A percentile compares a stretch with the other conserved stretches of the same genome.
Evolutionary conservation across 2,888 invertebrate species (phyloP).

Genomic region (Ichneumoninae sp.): DNA sequence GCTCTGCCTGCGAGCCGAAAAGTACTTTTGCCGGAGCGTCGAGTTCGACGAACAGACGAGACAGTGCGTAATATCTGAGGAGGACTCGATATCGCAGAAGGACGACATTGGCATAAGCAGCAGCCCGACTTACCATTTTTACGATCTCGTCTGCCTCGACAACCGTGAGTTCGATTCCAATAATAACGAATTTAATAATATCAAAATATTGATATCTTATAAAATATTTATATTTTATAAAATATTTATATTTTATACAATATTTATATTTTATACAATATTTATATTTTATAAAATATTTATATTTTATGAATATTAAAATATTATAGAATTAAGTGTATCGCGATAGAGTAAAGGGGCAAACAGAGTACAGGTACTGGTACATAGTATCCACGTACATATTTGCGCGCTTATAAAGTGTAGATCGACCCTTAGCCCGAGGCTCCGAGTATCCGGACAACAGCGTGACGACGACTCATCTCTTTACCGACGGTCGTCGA

Average conservation of each 20-base stretch:
- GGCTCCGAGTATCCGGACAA: constrained; percentile 96
- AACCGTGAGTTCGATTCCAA: constrained; percentile 90
- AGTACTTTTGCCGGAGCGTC: constrained; percentile 95
- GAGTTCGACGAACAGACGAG: constrained; percentile 95
- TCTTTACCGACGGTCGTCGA: constrained; percentile 92
- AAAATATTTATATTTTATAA: too few relatives aligned
- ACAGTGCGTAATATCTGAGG: constrained; percentile 95
- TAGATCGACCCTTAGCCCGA: constrained; percentile 87
- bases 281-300: too few relatives aligned
- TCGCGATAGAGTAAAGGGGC: not conserved
- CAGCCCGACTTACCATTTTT: constrained; percentile 94
- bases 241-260: too few relatives aligned
- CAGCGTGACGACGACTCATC: constrained; percentile 91
- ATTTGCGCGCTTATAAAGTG: constrained; percentile 69
- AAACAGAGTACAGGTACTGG: not conserved
- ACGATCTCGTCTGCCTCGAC: constrained; percentile 94
- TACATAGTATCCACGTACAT: constrained; percentile 58
- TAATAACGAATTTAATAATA: not conserved
- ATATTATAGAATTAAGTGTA: not conserved
- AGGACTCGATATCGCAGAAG: constrained; percentile 95
- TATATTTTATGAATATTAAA: too few relatives aligned
- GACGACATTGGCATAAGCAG: constrained; percentile 94
- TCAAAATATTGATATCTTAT: too few relatives aligned
- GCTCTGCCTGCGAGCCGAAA: constrained; percentile 94
- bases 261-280: too few relatives aligned